Evolutionary conservation across 2,113 vertebrate genomes (phyloP).

Genomic region (Corythoichthys intestinalis): DNA sequence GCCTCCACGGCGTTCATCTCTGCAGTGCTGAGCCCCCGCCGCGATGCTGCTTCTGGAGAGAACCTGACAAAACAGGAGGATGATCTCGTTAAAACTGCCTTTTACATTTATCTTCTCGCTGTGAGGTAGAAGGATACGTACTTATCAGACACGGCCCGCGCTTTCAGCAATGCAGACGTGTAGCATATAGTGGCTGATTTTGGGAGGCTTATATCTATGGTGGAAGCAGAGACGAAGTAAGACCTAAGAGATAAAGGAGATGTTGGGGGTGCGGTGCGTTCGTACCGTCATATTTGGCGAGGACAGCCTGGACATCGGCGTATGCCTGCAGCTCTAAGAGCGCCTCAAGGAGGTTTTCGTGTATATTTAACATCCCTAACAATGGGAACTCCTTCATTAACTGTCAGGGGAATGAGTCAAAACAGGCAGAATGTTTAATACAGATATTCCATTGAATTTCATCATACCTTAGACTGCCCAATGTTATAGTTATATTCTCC

Average conservation of each 20-base stretch:
- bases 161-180: constrained; percentile 97
- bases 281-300: constrained; percentile 97
- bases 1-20: constrained; percentile 99
- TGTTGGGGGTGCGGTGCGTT: background rate
- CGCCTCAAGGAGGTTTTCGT: constrained; percentile 96
- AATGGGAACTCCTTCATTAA: constrained; percentile 99
- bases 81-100: background rate
- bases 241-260: background rate
- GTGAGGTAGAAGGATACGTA: constrained; percentile 59
- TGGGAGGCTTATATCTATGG: constrained; percentile 95
- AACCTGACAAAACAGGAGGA: constrained; percentile 74
- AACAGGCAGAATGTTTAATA: background rate
- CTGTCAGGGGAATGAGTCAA: constrained; percentile 62
- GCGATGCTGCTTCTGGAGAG: constrained; percentile 94
- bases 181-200: constrained; percentile 99
- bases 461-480: background rate
- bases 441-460: background rate
- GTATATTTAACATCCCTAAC: constrained; percentile 97
- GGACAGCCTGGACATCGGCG: constrained; percentile 95
- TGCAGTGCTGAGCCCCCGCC: constrained; percentile 94
- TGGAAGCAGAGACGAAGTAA: background rate
- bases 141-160: constrained; percentile 98
- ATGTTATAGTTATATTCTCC: too few species aligned
- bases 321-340: constrained; percentile 97
- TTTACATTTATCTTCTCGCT: background rate